Evolutionary conservation across 2,888 invertebrate genomes (phyloP), one percentile per base, ranked within the genome.

Genomic region (Drosophila dives): DNA sequence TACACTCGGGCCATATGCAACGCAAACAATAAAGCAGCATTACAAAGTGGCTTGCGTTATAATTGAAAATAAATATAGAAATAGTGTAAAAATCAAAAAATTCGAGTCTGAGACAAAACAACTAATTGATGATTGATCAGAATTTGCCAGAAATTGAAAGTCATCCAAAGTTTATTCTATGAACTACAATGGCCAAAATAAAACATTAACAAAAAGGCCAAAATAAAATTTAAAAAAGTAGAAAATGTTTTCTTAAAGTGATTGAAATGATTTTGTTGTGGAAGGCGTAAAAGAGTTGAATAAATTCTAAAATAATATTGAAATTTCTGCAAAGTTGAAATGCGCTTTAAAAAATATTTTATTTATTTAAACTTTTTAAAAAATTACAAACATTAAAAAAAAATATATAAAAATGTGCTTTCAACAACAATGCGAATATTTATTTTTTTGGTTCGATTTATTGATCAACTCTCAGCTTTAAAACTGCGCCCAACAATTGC

Each of bases 41-140:
- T 89, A 80, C 81, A 72, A 76, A 81, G 79, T 84, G 86, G 74
- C 69, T 75, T 78, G 81, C 72, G 71, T 66, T 86, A 72, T 85
- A 85, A 85, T 86, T 85, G 87, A 85, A 85, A 86, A 85, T 86
- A 85, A 89, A 89, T 86, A 85, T 38, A 50, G 68, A 53, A 51
- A 20, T 50, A 51, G 51, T 42, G n/a, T n/a, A 45, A 48, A 11
- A 45, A 56, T 33, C 33, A 12, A 45, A 59, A 45, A 36, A 38
- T 53, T 15, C 49, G n/a, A 55, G 60, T n/a, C 59, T 42, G 17
- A 49, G 62, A 17, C 53, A 75, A 75, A 75, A 66, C 56, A 71
- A 73, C 78, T 84, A 84, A 88, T 88, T 86, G 83, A 83, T 78
- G 89, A 84, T 80, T 68, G 67, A 79, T 68, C 68, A 54, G 50